Base-by-base conservation (phyloP, 1,140 invertebrate genomes). In the Xylocopa sonorina region DNA sequence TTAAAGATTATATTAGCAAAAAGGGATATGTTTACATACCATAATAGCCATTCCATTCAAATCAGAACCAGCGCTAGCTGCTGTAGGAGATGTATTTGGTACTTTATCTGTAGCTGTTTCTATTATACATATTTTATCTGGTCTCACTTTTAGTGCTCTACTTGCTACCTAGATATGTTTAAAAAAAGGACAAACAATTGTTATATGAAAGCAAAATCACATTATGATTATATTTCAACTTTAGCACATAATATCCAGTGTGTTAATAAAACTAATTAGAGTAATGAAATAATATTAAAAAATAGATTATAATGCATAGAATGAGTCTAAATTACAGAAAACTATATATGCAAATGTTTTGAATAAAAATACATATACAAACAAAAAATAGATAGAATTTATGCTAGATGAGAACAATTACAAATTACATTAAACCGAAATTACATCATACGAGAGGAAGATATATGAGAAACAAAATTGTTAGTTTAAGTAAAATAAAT, bases 41-140 rank as follows among this genome's bases (percentile, higher is more conserved):
- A 98, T 89, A 58, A 99, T 95, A 27, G 98, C 98, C 96, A 98
- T 98, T 82, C 98, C 98, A 92, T 99, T 98, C 0, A 99, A 90
- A 94, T 99, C 98, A 2, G 98, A 98, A 12, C 97, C 96, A 57
- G 95, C 95, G 93, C 97, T 98, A 2, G 97, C 98, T 38, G 98
- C 98, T 18, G 98, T 98, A 0, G 98, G 94, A 34, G 97, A 97
- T 0, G 98, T 97, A 90, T 99, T 99, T 0, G 98, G 98, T 0
- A 99, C 97, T 93, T 98, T 99, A 88, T 98, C 97, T 0, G 98
- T 99, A 14, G 96, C 93, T 0, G 97, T 98, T 93, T 99, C 98
- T 66, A 94, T 94, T 32, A 98, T 97, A 88, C 98, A 96, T 86
- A 99, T 98, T 88, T 96, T 95, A 0, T 95, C 94, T 14, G 94